Conservation (phyloP, 1,140 invertebrate species). For the Solen grandis region DNA sequence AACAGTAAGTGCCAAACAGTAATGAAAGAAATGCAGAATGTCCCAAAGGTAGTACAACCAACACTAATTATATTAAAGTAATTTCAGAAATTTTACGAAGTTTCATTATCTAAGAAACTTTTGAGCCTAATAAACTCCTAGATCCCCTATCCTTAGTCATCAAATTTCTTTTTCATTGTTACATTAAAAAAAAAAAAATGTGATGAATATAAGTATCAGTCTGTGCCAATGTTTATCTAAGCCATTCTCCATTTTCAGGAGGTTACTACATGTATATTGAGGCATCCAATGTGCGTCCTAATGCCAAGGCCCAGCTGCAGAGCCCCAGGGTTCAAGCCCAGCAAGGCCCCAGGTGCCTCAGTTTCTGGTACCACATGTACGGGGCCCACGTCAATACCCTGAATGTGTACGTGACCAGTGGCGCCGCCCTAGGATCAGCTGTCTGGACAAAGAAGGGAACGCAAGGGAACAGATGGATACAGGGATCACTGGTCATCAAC, state of each 20-base stretch:
- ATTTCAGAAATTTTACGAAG: no score
- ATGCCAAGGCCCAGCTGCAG: constrained; percentile 86
- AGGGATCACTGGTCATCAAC: constrained; percentile 36
- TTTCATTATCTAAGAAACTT: no score
- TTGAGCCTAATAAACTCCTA: no score
- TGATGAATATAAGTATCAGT: no score
- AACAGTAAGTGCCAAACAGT: no score
- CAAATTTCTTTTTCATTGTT: no score
- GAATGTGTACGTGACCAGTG: constrained; percentile 57
- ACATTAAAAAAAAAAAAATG: no score
- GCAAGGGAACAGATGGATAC: constrained; percentile 68
- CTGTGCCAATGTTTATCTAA: no score
- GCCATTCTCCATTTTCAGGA: constrained; percentile 46
- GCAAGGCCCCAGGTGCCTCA: constrained; percentile 60
- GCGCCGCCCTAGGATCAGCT: constrained; percentile 43
- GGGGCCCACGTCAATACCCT: constrained; percentile 72
- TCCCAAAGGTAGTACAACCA: no score
- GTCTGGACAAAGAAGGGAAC: constrained; percentile 67
- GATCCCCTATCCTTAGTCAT: no score
- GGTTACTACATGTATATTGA: constrained; percentile 91
- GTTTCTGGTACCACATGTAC: constrained; percentile 80
- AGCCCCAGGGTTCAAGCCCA: constrained; percentile 80
- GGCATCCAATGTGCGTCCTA: constrained; percentile 77
- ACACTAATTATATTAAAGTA: no score
- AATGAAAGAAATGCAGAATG: no score